phyloP scores from a whole-genome alignment of 2,888 invertebrate species.

The Agrotis ipsilon region DNA sequence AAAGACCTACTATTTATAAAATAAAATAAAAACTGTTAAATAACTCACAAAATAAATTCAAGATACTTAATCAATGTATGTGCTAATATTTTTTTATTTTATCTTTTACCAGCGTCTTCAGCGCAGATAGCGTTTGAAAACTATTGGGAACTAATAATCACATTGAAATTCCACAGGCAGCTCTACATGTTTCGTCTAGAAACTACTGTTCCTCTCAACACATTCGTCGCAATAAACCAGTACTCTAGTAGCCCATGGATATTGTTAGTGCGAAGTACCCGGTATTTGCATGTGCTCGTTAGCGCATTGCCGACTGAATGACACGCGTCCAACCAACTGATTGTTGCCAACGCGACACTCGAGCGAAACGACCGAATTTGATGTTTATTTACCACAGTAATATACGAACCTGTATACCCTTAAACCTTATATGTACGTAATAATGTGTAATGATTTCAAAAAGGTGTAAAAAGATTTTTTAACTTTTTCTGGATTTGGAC shows the following conservation, averaged over 20 bases:
- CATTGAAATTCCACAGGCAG: neutral
- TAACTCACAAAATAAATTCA: too few species aligned
- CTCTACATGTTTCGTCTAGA: neutral
- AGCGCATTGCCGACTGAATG: constrained; percentile 86
- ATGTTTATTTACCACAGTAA: constrained; percentile 68
- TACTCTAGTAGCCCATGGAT: constrained; percentile 73
- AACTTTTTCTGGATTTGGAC: constrained; percentile 36
- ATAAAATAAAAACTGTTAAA: too few species aligned
- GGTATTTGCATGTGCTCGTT: constrained; percentile 90
- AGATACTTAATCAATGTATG: too few species aligned
- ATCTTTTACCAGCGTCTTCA: neutral
- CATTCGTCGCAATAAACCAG: constrained; percentile 70
- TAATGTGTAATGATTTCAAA: constrained; percentile 65
- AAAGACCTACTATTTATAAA: too few species aligned
- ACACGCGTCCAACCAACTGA: constrained; percentile 83
- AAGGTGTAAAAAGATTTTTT: constrained; percentile 53
- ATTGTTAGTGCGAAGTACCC: constrained; percentile 83
- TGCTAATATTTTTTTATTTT: too few species aligned
- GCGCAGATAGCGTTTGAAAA: neutral
- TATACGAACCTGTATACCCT: constrained; percentile 61
- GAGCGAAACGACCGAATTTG: constrained; percentile 69
- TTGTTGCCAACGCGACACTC: constrained; percentile 75
- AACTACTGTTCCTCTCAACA: constrained; percentile 5
- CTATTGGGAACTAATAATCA: neutral
- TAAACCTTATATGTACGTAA: constrained; percentile 67